These are phyloP conservation scores for Julus scanicus DNA, from an alignment of 2,888 invertebrate genomes.

Conservation along the genomic window DNA sequence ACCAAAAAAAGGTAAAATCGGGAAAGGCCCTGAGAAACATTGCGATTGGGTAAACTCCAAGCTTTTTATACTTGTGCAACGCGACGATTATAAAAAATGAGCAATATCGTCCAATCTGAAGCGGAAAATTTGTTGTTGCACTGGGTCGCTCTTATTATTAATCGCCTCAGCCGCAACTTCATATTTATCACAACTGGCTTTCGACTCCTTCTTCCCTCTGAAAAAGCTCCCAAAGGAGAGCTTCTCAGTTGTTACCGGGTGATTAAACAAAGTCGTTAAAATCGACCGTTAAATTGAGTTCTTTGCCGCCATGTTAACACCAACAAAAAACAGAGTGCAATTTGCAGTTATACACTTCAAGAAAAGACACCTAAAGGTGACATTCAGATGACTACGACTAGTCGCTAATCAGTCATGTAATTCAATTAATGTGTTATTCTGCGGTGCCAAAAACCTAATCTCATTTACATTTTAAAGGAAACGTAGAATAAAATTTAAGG, in stretches of 20 bases:
- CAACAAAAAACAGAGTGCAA: no score
- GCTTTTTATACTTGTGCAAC: background rate
- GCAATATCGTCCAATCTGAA: background rate
- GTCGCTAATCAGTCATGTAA: no score
- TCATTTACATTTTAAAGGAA: no score
- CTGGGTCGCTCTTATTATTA: background rate
- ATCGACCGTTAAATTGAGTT: conserved; percentile 22
- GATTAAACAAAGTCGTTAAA: conserved; percentile 51
- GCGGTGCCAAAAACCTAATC: no score
- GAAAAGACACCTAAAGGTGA: no score
- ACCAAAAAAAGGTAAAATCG: conserved; percentile 19
- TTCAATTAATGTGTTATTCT: no score
- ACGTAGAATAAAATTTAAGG: no score
- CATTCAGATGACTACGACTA: no score
- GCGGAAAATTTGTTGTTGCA: conserved; percentile 37
- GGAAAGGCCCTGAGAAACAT: background rate
- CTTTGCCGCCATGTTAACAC: background rate
- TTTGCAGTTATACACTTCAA: no score
- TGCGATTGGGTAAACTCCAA: background rate
- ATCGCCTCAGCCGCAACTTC: conserved; percentile 15
- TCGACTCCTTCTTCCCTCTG: background rate
- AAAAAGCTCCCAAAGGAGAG: conserved; percentile 26
- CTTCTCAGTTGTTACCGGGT: conserved; percentile 43
- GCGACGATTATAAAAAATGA: background rate
- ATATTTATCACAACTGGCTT: background rate